These are phyloP conservation scores for Drosophila willistoni DNA, from an alignment of 1,140 invertebrate species.

Conservation along the genomic window DNA sequence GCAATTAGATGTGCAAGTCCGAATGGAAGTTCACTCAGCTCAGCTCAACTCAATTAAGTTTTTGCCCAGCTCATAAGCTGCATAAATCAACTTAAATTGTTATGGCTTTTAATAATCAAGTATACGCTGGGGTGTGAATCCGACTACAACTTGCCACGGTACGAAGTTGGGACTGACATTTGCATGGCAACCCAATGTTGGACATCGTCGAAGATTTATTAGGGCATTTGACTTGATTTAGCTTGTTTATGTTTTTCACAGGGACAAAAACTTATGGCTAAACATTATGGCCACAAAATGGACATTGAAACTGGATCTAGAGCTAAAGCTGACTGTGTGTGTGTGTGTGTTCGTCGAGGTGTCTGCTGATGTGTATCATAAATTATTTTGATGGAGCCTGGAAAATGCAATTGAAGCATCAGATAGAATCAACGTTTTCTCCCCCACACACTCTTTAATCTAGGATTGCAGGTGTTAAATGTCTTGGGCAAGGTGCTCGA, in stretches of 20 bases:
- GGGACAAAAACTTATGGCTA: conserved; percentile 71
- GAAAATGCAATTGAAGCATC: conserved; percentile 9
- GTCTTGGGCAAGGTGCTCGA: conserved; percentile 68
- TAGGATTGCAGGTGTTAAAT: conserved; percentile 69
- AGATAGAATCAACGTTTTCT: conserved; percentile 3
- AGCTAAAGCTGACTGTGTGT: conserved; percentile 2
- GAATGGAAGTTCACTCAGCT: conserved; percentile 44
- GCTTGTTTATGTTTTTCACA: conserved; percentile 79
- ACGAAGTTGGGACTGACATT: conserved; percentile 37
- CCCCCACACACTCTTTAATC: not conserved
- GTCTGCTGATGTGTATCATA: conserved; percentile 69
- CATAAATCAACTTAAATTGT: conserved; percentile 70
- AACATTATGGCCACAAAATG: conserved; percentile 75
- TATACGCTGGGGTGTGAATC: conserved; percentile 39
- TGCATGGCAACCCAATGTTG: conserved; percentile 55
- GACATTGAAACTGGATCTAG: conserved; percentile 54
- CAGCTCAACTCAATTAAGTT: conserved; percentile 35
- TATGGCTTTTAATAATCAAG: conserved; percentile 54
- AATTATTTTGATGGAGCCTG: conserved; percentile 77
- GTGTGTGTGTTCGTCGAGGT: conserved; percentile 37
- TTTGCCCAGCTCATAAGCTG: conserved; percentile 15
- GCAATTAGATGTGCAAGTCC: conserved; percentile 12
- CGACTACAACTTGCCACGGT: not conserved
- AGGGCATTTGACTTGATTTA: conserved; percentile 79
- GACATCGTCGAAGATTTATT: conserved; percentile 70